A percentile compares a stretch with the other conserved stretches of the same genome.
These are phyloP conservation scores for Periophthalmus magnuspinnatus DNA, from an alignment of 2,797 vertebrate genomes.

Conservation along the genomic window DNA sequence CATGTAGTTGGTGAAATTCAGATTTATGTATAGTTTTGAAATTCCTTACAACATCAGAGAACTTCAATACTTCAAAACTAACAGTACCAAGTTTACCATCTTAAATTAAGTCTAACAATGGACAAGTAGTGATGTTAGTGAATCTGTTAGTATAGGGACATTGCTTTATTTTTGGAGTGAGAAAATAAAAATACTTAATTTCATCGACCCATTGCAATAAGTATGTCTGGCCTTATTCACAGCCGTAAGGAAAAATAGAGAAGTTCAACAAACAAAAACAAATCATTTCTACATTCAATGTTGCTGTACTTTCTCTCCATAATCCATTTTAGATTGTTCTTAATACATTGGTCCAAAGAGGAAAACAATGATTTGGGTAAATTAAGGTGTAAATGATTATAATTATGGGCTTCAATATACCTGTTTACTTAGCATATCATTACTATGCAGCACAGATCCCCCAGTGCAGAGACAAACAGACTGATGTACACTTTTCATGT, in stretches of 20 bases:
- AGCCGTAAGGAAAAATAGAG: too few species aligned
- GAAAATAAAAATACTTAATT: too few species aligned
- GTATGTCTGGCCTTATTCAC: too few species aligned
- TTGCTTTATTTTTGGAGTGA: too few species aligned
- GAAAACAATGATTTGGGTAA: neutral
- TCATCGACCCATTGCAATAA: too few species aligned
- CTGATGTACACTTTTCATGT: slow-evolving; percentile 1
- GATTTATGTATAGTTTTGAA: neutral
- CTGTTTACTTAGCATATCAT: neutral
- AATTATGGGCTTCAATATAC: neutral
- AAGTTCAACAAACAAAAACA: neutral
- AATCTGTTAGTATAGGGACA: too few species aligned
- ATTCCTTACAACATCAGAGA: neutral
- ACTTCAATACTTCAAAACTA: neutral
- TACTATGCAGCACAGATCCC: neutral
- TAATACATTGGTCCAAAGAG: too few species aligned
- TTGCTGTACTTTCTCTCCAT: neutral
- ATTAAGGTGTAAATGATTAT: neutral
- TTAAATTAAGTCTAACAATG: too few species aligned
- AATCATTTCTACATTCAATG: neutral
- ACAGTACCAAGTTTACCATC: neutral
- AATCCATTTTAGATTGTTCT: neutral
- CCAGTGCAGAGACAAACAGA: neutral
- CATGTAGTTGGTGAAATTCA: neutral
- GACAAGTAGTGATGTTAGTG: too few species aligned